Evolutionary conservation across 2,888 invertebrate genomes (phyloP).

Genomic region (Aleiodes testaceus): DNA sequence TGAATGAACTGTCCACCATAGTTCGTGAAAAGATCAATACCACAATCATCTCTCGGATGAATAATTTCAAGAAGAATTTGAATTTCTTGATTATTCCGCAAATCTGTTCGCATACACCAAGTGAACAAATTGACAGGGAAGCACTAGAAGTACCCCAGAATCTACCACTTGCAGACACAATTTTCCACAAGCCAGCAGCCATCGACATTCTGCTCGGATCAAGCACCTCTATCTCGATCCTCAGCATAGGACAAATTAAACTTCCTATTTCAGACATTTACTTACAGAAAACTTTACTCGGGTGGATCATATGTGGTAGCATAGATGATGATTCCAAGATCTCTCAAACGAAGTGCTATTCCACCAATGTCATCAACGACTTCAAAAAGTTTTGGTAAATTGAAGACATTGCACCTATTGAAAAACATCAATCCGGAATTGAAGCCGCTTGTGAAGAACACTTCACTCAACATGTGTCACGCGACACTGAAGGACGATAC

Average conservation of each 20-base stretch:
- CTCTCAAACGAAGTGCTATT: neutral
- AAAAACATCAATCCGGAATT: conserved; percentile 10
- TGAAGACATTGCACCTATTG: conserved; percentile 29
- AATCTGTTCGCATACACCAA: conserved; percentile 38
- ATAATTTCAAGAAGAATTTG: conserved; percentile 36
- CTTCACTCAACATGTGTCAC: conserved; percentile 30
- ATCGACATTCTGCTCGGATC: conserved; percentile 40
- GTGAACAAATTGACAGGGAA: conserved; percentile 29
- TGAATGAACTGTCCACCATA: conserved; percentile 36
- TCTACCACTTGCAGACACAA: conserved; percentile 42
- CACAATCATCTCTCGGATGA: conserved; percentile 39
- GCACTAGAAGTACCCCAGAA: conserved; percentile 12
- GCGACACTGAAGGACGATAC: conserved; percentile 41
- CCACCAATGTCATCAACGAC: conserved; percentile 7
- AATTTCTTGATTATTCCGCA: conserved; percentile 42
- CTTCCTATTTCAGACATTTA: conserved; percentile 28
- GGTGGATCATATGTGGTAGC: conserved; percentile 43
- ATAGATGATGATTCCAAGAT: neutral
- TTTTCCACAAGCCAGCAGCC: conserved; percentile 40
- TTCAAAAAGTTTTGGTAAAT: conserved; percentile 38
- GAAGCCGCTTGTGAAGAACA: conserved; percentile 43
- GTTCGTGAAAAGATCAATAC: conserved; percentile 27
- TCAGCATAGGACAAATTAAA: conserved; percentile 37
- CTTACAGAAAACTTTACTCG: conserved; percentile 39
- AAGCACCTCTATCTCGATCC: conserved; percentile 24